Conservation (phyloP, 2,113 vertebrate genomes). For the Polyodon spathula region DNA sequence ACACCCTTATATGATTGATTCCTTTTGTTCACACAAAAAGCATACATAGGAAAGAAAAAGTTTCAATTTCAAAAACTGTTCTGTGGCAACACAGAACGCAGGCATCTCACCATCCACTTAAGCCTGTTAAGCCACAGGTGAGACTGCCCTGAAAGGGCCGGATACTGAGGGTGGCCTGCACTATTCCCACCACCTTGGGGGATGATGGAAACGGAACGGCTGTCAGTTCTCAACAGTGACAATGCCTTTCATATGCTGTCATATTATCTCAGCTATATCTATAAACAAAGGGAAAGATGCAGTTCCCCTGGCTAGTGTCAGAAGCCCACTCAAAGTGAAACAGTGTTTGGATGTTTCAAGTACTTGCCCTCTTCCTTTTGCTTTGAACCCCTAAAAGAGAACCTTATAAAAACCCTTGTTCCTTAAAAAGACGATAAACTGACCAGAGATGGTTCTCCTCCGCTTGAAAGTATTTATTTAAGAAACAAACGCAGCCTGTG, state of each 20-base stretch:
- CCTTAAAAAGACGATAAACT: slow-evolving; percentile 52
- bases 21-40: neutral
- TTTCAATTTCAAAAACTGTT: neutral
- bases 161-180: slow-evolving; percentile 33
- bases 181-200: slow-evolving; percentile 20
- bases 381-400: slow-evolving; percentile 52
- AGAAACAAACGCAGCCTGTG: neutral
- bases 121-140: slow-evolving; percentile 30
- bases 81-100: slow-evolving; percentile 29
- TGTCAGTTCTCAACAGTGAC: slow-evolving; percentile 41
- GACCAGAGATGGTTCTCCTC: slow-evolving; percentile 3
- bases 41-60: slow-evolving; percentile 3
- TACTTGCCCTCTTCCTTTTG: slow-evolving; percentile 42
- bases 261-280: slow-evolving; percentile 50
- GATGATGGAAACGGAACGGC: slow-evolving; percentile 44
- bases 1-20: neutral
- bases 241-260: slow-evolving; percentile 36
- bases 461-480: neutral
- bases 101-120: slow-evolving; percentile 32
- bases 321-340: slow-evolving; percentile 59
- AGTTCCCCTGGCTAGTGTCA: slow-evolving; percentile 48
- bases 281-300: slow-evolving; percentile 46
- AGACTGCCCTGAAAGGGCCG: slow-evolving; percentile 26
- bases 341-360: slow-evolving; percentile 58
- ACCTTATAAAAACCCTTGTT: slow-evolving; percentile 51